These are phyloP conservation scores for Tretioscincus oriximinensis DNA, from an alignment of 2,113 vertebrate species.

Conservation along the genomic window DNA sequence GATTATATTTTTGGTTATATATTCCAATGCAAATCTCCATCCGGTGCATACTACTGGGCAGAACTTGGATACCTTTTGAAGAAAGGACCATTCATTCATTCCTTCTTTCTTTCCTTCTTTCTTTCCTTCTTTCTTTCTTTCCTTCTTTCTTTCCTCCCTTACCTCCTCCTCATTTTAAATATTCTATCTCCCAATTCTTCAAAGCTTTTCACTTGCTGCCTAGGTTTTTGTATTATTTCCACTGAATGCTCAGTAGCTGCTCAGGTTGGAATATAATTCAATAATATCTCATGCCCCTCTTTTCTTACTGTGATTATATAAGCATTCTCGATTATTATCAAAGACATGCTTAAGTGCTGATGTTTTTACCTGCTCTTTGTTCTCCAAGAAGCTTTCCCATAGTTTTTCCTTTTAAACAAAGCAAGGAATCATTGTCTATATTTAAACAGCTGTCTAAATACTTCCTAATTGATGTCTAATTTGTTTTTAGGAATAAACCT, in stretches of 20 bases:
- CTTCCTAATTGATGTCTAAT: background rate
- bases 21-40: too few species aligned
- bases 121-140: too few species aligned
- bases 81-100: too few species aligned
- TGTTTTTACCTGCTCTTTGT: constrained; percentile 6
- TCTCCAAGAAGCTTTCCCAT: background rate
- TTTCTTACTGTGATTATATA: background rate
- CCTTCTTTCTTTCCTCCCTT: too few species aligned
- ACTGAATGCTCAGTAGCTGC: background rate
- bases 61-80: too few species aligned
- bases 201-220: background rate
- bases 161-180: too few species aligned
- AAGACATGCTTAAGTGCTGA: background rate
- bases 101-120: too few species aligned
- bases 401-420: background rate
- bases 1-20: too few species aligned
- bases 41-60: too few species aligned
- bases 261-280: background rate
- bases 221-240: background rate
- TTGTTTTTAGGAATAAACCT: background rate
- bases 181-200: background rate
- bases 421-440: background rate
- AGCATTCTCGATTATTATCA: background rate
- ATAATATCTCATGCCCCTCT: background rate
- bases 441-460: constrained; percentile 9